Evolutionary conservation across 2,888 invertebrate species (phyloP).

Genomic region (Sialis lutaria): DNA sequence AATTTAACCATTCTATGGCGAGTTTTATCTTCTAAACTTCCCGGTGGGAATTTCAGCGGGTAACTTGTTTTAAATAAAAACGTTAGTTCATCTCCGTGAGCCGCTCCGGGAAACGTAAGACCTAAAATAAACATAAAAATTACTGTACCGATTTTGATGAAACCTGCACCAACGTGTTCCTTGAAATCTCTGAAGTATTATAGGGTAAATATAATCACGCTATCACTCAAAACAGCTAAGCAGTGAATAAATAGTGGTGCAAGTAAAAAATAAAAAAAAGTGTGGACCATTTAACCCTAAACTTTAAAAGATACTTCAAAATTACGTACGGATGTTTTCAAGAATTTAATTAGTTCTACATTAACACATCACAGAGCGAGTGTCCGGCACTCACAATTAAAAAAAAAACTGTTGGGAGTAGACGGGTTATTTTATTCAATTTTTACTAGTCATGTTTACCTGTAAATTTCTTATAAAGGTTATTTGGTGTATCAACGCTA

Average conservation of each 20-base stretch:
- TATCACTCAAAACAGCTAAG: neutral
- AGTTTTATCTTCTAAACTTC: constrained; percentile 15
- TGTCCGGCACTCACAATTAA: too few relatives aligned
- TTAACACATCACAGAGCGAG: too few relatives aligned
- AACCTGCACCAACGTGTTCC: too few relatives aligned
- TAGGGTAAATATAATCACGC: too few relatives aligned
- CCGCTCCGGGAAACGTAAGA: constrained; percentile 12
- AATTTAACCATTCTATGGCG: constrained; percentile 18
- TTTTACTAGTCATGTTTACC: neutral
- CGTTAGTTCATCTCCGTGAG: constrained; percentile 19
- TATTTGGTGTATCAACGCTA: constrained; percentile 15
- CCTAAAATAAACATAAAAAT: neutral
- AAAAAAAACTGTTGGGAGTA: too few relatives aligned
- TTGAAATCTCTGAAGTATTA: too few relatives aligned
- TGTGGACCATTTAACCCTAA: too few relatives aligned
- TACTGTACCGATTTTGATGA: too few relatives aligned
- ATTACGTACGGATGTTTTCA: neutral
- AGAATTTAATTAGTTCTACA: neutral
- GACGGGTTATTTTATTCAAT: too few relatives aligned
- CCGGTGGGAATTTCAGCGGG: constrained; percentile 9
- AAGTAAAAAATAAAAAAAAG: constrained; percentile 4
- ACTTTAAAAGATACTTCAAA: too few relatives aligned
- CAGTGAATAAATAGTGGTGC: neutral
- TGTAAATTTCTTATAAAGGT: constrained; percentile 15
- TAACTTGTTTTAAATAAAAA: constrained; percentile 16